phyloP scores from a whole-genome alignment of 2,797 vertebrate genomes.

The Orestias chungarensis region DNA sequence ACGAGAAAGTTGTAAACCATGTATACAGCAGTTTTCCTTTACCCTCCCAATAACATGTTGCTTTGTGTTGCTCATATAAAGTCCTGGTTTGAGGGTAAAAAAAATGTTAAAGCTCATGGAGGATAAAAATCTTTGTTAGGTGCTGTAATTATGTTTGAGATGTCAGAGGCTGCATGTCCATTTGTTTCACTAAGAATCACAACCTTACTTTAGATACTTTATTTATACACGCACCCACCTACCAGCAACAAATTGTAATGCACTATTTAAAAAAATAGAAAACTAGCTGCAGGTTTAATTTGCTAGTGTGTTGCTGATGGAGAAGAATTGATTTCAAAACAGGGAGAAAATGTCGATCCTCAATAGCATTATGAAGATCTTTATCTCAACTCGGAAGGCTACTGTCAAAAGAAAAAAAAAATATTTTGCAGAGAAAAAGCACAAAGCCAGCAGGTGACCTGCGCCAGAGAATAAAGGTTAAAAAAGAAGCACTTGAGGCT shows the following conservation, averaged over 20 bases:
- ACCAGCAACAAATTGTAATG: neutral
- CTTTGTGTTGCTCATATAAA: neutral
- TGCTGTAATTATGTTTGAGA: no score
- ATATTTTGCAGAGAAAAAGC: slow-evolving; percentile 30
- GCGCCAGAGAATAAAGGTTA: slow-evolving; percentile 60
- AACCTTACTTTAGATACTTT: neutral
- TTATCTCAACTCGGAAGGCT: slow-evolving; percentile 25
- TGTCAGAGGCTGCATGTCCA: no score
- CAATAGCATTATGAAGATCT: slow-evolving; percentile 15
- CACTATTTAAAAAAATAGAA: neutral
- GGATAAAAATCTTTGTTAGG: no score
- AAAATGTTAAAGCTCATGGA: no score
- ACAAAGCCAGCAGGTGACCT: slow-evolving; percentile 45
- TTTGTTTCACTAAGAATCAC: neutral
- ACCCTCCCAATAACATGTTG: neutral
- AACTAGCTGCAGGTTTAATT: neutral
- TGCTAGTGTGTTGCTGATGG: neutral
- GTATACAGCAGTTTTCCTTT: neutral
- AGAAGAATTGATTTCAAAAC: neutral
- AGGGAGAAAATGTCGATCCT: neutral
- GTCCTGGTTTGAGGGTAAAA: no score
- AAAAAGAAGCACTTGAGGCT: slow-evolving; percentile 49
- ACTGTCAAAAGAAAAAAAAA: slow-evolving; percentile 35
- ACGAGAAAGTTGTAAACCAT: no score
- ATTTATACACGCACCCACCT: no score